Conservation (phyloP, 1,140 invertebrate species). For the Laupala kohalensis region DNA sequence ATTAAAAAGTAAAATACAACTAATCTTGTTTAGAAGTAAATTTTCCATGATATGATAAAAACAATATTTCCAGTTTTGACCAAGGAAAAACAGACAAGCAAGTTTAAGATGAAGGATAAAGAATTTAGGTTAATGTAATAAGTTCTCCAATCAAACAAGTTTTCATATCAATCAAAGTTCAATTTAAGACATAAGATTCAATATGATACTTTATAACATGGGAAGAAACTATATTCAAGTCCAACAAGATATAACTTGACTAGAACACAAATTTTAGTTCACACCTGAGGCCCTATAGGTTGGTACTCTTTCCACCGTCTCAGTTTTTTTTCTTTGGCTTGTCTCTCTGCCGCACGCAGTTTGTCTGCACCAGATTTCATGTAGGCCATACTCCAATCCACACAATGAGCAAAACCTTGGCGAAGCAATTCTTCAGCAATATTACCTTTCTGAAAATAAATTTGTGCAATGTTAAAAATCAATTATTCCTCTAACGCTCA, state of each 20-base stretch:
- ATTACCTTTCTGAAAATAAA: constrained; percentile 59
- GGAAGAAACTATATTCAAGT: background rate
- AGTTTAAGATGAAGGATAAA: no score
- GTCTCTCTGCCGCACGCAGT: constrained; percentile 67
- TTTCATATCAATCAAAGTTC: background rate
- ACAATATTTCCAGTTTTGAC: no score
- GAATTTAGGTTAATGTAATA: background rate
- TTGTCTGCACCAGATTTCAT: constrained; percentile 72
- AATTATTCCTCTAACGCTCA: background rate
- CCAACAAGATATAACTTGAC: background rate
- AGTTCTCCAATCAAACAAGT: background rate
- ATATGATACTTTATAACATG: background rate
- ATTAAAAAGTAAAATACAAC: no score
- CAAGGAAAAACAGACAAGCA: no score
- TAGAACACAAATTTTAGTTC: background rate
- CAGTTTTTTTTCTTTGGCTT: constrained; percentile 75
- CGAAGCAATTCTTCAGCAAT: constrained; percentile 85
- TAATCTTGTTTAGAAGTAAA: no score
- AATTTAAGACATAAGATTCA: background rate
- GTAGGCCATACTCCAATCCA: constrained; percentile 92
- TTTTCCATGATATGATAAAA: no score
- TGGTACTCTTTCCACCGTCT: constrained; percentile 82
- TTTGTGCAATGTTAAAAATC: background rate
- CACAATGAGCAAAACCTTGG: constrained; percentile 89
- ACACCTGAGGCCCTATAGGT: constrained; percentile 25